Evolutionary conservation across 2,113 vertebrate species (phyloP), one percentile per base, ranked within the genome.

Genomic region (Sphyrna mokarran): DNA sequence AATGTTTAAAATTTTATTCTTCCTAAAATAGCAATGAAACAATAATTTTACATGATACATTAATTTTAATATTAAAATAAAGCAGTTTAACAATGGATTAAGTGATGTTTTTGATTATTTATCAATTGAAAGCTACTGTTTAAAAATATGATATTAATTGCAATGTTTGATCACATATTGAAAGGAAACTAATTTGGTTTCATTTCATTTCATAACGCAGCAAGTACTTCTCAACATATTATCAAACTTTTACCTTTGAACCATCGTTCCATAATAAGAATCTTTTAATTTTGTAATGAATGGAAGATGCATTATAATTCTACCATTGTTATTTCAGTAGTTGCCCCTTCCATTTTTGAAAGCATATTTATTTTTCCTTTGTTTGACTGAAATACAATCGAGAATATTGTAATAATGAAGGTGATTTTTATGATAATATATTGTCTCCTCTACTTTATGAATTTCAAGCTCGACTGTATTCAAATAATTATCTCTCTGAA

Each of bases 381-480:
- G 33, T 63, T 68, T 93, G 90, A 93, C n/a, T 37, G 61, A 93
- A 68, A 66, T n/a, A 22, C 90, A 93, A 40, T 93, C 0, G 16
- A 40, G 33, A 66, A 68, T 66, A 93, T 93, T 66, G 14, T 54
- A 63, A 68, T 93, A 68, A 37, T 93, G 58, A 93, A 37, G 61
- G 10, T 66, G 22, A 93, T 93, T 93, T 93, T 16, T 68, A 93
- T 68, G 33, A 93, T 11, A 93, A 68, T 93, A 66, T 68, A 93
- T n/a, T 66, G n/a, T 18, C 5, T 10, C n/a, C 16, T 20, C 90
- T 37, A n/a, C 5, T 4, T 66, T 93, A 66, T 93, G 61, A 37
- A 93, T 68, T 63, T 23, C 90, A 93, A 90, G 11, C 8, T 11
- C 16, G 61, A 29, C 54, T n/a, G 87, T 1, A 61, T 90, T 90